phyloP scores from a whole-genome alignment of 2,888 invertebrate genomes.

The Syrphus vitripennis region DNA sequence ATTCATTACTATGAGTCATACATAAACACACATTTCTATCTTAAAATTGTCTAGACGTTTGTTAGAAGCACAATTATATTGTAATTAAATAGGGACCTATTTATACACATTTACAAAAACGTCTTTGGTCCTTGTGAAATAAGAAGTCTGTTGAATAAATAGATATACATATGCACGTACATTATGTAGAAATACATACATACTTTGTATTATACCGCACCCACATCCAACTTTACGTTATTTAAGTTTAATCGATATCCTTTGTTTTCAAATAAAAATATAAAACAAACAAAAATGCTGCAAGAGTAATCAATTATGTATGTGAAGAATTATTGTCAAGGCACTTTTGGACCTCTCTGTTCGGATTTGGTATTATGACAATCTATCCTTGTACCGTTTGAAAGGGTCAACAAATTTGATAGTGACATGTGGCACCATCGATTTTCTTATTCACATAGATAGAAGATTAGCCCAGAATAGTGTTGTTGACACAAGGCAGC shows the following conservation, averaged over 20 bases:
- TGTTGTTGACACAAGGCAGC: conserved; percentile 5
- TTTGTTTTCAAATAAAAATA: neutral
- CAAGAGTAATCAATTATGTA: neutral
- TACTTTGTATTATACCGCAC: neutral
- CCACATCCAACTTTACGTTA: neutral
- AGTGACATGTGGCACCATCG: conserved; percentile 8
- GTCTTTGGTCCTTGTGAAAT: neutral
- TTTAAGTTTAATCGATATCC: neutral
- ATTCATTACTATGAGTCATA: neutral
- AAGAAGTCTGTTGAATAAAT: neutral
- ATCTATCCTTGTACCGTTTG: neutral
- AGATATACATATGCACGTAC: no score
- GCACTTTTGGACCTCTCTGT: neutral
- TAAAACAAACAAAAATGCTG: neutral
- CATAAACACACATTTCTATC: neutral
- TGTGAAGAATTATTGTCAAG: neutral
- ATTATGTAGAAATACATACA: no score
- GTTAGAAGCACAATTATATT: neutral
- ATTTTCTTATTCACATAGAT: neutral
- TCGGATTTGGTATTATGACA: neutral
- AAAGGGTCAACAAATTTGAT: conserved; percentile 2
- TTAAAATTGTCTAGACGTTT: neutral
- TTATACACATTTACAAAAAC: neutral
- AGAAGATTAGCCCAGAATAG: neutral
- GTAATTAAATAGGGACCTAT: neutral